Base-by-base conservation (phyloP, 2,113 vertebrate genomes). In the Microtus richardsoni region DNA sequence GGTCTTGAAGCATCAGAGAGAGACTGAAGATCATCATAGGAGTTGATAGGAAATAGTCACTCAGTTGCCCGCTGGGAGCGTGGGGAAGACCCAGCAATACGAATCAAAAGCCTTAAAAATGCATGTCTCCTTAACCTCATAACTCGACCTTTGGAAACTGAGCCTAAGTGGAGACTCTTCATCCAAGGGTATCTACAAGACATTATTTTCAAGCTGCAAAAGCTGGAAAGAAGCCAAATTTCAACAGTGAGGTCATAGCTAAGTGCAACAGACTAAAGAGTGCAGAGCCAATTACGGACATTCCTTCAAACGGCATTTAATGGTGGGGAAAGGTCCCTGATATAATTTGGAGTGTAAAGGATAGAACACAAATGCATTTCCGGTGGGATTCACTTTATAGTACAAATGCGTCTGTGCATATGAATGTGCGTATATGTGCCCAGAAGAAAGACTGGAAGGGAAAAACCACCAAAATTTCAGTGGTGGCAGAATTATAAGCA, bases 151-250 rank as follows among this genome's bases (percentile, higher is more conserved):
- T 92, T 64, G 91, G 70, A 96, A 93, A 91, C 7, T 26, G 60
- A 94, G 58, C 36, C 54, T 87, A 68, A 75, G 58, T 85, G 84
- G 94, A 95, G 62, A 78, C 58, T 96, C 64, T 93, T 88, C 80
- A 54, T 39, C 41, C 33, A 71, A 77, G 47, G 3, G 7, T 85
- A 60, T 73, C 92, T 89, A 77, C 28, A 94, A 30, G 49, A 24
- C 7, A 36, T 89, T 89, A 73, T 96, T 95, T 94, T 91, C 62
- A 79, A 93, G 82, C 39, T 14, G 62, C 36, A 10, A 92, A n/a
- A 75, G 36, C 70, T 97, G 58, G 93, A 96, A 94, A 96, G 26
- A 89, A 95, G 84, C 33, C 89, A 96, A 70, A 22, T 52, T 49
- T 68, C 47, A 96, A 75, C n/a, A 86, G 17, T 79, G 79, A 86